Evolutionary conservation across 2,888 invertebrate species (phyloP), one percentile per base, ranked within the genome.

Genomic region (Metopia argyrocephala): DNA sequence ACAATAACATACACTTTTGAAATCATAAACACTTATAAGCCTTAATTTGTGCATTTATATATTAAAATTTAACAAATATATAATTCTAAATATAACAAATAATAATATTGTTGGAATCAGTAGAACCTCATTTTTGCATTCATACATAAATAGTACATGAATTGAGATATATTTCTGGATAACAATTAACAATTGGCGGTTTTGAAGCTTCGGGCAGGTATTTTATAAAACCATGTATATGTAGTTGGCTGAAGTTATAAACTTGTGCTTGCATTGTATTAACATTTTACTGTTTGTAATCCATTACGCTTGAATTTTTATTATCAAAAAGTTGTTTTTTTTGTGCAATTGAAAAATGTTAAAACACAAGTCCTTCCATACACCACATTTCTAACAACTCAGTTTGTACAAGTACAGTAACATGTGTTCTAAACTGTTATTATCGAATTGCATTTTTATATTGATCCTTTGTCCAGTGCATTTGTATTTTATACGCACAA

Each of bases 151-250:
- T 31, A 31, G 5, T 31, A 31, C 31, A 61, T 25, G 48, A 27
- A 62, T 71, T 54, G 66, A 73, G 48, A 73, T 62, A 73, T n/a
- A n/a, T 38, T 78, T 76, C 73, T 71, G 71, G 78, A n/a, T 66
- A 78, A 78, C 65, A 71, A 65, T 71, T 70, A 71, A 66, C 61
- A 78, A 78, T 78, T 78, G 61, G 61, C 61, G 66, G 71, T 68
- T 68, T 78, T 73, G 66, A 78, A 73, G 71, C 78, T 78, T 62
- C 31, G 73, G 78, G 73, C 78, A n/a, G n/a, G n/a, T n/a, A 66
- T 78, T 66, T 68, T 56, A 21, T 73, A 56, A 46, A 78, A 68
- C 71, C 71, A 78, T 66, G 59, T 56, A 68, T n/a, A 61, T 66
- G 61, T 48, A 48, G 66, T 71, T 48, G 71, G 66, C 59, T 62